A percentile compares a stretch with the other conserved stretches of the same genome.
Evolutionary conservation across 2,113 vertebrate species (phyloP).

Genomic region (Cyprinodon brontotheroides): DNA sequence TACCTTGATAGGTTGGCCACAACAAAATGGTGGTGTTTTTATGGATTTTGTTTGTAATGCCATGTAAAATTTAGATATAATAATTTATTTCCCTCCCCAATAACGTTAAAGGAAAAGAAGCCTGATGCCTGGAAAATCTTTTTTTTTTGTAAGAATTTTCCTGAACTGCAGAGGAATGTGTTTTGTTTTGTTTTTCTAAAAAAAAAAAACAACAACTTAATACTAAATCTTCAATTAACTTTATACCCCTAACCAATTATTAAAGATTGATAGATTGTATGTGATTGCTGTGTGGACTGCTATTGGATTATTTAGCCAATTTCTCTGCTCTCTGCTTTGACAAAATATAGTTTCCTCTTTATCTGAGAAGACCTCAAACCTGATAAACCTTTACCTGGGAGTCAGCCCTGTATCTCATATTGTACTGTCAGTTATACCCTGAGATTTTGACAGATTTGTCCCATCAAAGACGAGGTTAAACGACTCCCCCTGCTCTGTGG

Average conservation of each 20-base stretch:
- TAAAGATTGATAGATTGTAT: not conserved
- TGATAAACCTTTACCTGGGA: constrained; percentile 23
- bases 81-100: too few relatives aligned
- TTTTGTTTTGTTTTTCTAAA: not conserved
- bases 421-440: constrained; percentile 54
- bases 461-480: constrained; percentile 64
- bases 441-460: constrained; percentile 64
- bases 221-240: not conserved
- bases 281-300: not conserved
- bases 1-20: not conserved
- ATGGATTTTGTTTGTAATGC: too few relatives aligned
- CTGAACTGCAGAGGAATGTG: not conserved
- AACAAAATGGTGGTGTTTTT: too few relatives aligned
- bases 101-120: not conserved
- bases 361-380: not conserved
- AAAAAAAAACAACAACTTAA: not conserved
- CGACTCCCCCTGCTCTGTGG: constrained; percentile 39
- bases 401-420: constrained; percentile 54
- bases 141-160: not conserved
- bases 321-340: not conserved
- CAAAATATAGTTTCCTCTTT: not conserved
- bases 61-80: too few relatives aligned
- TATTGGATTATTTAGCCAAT: constrained; percentile 8
- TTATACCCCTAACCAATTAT: not conserved
- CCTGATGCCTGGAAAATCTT: not conserved